A percentile compares a stretch with the other conserved stretches of the same genome.
Evolutionary conservation across 35 echinoderm and acorn worm species (phyloP).

Genomic region (Hemicentrotus pulcherrimus): DNA sequence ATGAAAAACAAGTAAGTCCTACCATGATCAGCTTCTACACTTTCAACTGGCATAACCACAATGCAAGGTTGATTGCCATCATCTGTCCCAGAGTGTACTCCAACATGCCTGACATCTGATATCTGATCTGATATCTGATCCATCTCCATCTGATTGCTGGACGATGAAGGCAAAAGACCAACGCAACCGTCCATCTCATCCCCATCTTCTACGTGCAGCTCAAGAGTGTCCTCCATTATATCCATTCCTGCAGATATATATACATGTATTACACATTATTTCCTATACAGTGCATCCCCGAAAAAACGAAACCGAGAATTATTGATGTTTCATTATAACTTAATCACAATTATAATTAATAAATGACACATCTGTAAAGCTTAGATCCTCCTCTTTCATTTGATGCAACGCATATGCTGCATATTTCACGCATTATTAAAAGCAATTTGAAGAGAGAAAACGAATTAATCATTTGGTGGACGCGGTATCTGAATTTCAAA

Average conservation of each 20-base stretch:
- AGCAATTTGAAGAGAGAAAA: too few relatives aligned
- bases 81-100: not conserved
- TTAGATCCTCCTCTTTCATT: too few relatives aligned
- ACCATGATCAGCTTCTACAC: conserved; percentile 8
- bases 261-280: too few relatives aligned
- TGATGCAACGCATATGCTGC: too few relatives aligned
- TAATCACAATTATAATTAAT: too few relatives aligned
- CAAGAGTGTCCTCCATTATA: not conserved
- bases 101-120: not conserved
- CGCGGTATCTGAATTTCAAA: too few relatives aligned
- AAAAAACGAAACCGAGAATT: too few relatives aligned
- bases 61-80: conserved; percentile 25
- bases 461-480: too few relatives aligned
- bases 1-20: not conserved
- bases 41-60: conserved; percentile 9
- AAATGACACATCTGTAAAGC: too few relatives aligned
- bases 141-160: not conserved
- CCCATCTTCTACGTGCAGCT: not conserved
- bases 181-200: not conserved
- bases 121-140: not conserved
- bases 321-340: too few relatives aligned
- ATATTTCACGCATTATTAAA: too few relatives aligned
- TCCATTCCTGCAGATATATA: conserved; percentile 13
- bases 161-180: not conserved
- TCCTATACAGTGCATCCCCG: too few relatives aligned